Evolutionary conservation across 2,888 invertebrate genomes (phyloP).

Genomic region (Phyto melanocephala): DNA sequence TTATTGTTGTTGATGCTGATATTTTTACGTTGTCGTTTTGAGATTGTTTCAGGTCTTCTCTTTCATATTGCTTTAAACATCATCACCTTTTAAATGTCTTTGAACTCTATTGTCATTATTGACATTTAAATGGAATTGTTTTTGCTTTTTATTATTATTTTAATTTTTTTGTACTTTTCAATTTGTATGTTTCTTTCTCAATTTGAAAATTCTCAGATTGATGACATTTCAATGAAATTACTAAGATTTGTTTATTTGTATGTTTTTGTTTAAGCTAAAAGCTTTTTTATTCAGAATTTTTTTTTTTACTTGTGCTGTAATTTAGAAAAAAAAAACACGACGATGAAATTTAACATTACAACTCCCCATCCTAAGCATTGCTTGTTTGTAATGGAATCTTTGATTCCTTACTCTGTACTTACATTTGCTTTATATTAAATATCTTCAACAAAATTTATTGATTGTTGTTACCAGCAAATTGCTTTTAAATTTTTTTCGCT

Average conservation of each 20-base stretch:
- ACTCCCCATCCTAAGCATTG: too few species aligned
- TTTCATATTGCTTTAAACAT: slow-evolving; percentile 5
- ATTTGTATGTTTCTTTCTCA: not conserved
- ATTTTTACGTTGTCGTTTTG: not conserved
- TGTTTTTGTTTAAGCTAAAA: not conserved
- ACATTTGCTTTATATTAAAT: not conserved
- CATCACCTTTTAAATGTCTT: slow-evolving; percentile 47
- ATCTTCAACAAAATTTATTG: slow-evolving; percentile 9
- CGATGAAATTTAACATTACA: too few species aligned
- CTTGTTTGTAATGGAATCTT: too few species aligned
- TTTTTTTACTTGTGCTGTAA: too few species aligned
- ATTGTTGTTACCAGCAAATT: too few species aligned
- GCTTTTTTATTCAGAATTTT: too few species aligned
- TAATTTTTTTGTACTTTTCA: too few species aligned
- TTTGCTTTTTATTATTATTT: not conserved
- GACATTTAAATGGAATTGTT: slow-evolving; percentile 53
- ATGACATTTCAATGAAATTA: slow-evolving; percentile 33
- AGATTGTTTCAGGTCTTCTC: slow-evolving; percentile 18
- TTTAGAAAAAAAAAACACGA: too few species aligned
- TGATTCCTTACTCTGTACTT: too few species aligned
- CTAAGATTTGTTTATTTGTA: not conserved
- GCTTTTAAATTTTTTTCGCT: not conserved
- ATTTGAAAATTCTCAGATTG: not conserved
- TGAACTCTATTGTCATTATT: slow-evolving; percentile 54
- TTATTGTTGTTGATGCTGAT: not conserved